Conservation (phyloP, 2,113 vertebrate genomes). For the Hippocampus zosterae region DNA sequence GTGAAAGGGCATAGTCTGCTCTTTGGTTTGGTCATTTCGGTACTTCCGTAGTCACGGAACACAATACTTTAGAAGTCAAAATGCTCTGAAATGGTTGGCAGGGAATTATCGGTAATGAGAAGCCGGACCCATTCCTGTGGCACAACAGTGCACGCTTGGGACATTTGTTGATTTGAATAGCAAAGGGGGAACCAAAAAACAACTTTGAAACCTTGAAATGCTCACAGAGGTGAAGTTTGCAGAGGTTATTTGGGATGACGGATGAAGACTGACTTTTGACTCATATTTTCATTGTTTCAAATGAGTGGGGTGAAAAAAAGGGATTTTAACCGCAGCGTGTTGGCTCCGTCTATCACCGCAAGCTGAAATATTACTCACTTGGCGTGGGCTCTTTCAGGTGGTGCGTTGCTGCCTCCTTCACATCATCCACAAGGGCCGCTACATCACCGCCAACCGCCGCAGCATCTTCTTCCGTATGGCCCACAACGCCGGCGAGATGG, state of each 20-base stretch:
- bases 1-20: no score
- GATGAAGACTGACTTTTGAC: neutral
- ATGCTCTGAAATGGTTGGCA: no score
- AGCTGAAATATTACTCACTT: neutral
- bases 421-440: constrained; percentile 84
- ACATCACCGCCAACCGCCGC: constrained; percentile 81
- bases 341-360: neutral
- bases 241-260: neutral
- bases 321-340: neutral
- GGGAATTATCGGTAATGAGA: no score
- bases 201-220: neutral
- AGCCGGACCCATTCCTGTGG: no score
- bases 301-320: no score
- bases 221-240: neutral
- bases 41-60: no score
- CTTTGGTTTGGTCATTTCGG: no score
- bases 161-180: no score
- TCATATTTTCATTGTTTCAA: no score
- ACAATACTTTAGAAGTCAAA: no score
- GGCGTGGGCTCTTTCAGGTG: constrained; percentile 54
- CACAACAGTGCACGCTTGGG: no score
- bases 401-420: constrained; percentile 84
- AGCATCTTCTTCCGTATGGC: constrained; percentile 85
- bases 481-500: constrained; percentile 83
- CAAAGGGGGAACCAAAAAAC: neutral